Base-by-base conservation (phyloP, 2,113 vertebrate species). In the Caranx melampygus region DNA sequence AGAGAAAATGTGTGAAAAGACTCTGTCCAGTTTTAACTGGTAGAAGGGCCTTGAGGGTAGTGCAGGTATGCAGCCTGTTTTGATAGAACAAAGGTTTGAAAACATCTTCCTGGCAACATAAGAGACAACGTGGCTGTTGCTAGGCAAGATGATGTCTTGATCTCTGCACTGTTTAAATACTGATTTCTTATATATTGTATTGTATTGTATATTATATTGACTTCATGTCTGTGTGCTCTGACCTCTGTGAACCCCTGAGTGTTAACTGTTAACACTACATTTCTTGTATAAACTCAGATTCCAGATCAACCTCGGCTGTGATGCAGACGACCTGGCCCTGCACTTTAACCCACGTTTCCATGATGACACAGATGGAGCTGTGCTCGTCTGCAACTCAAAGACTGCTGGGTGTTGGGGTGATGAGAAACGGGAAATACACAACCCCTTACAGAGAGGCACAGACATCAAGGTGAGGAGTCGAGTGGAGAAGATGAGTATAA, bases 311-410 rank as follows among this genome's bases (percentile, higher is more conserved):
- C 92, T 99, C 2, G 97, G 98, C 71, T 93, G 88, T 66, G 93
- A 93, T 63, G 14, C 58, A 9, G 88, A 95, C 2, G 86, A 96
- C 37, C 16, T 97, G 0, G 93, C 94, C 0, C 87, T 99, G 63
- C 98, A 99, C 86, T 97, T 99, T 78, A 98, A 98, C 58, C 95
- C 97, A 3, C 97, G 97, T 59, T 99, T 98, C 82, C 83, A 96
- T 0, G 91, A 93, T 5, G 92, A 95, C 0, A 73, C 88, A 0
- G 96, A 97, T 8, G 86, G 91, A 64, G 89, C 93, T 14, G 95
- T 95, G 54, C 92, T 98, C 0, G 95, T 99, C 63, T 98, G 96
- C 84, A 99, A 99, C 94, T 97, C 96, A 9, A 96, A 91, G 92
- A 88, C 88, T 4, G 91, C 62, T 0, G 95, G 96, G 2, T 84